These are phyloP conservation scores for Rotaria sp. DNA, from an alignment of 2,888 invertebrate species.

Conservation along the genomic window DNA sequence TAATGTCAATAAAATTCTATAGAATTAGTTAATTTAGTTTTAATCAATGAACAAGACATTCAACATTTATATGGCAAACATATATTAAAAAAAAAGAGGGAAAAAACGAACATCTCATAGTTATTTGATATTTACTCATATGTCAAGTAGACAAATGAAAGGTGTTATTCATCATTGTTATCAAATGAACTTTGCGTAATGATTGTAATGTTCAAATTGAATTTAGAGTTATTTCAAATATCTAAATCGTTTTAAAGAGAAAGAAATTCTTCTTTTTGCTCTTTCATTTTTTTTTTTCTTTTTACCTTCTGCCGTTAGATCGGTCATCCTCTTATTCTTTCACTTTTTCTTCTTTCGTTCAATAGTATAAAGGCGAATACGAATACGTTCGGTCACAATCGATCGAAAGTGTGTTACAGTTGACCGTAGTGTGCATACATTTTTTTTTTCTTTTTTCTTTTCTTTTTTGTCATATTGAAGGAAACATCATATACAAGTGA, in stretches of 20 bases:
- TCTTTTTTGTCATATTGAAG: background rate
- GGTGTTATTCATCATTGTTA: background rate
- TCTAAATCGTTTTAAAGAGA: background rate
- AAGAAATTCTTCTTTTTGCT: background rate
- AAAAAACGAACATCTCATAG: background rate
- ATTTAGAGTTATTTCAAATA: background rate
- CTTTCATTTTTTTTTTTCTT: background rate
- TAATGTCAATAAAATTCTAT: background rate
- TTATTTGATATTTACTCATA: background rate
- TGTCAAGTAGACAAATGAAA: background rate
- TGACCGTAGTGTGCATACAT: background rate
- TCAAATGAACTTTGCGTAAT: slow-evolving; percentile 20
- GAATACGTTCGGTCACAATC: background rate
- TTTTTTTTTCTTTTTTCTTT: background rate
- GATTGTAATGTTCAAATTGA: background rate
- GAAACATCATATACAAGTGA: background rate
- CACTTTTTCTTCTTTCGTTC: background rate
- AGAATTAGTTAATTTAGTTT: background rate
- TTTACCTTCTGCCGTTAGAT: background rate
- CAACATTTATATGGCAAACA: background rate
- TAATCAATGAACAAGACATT: background rate
- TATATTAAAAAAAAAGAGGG: background rate
- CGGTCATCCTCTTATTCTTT: background rate
- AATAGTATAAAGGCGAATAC: background rate
- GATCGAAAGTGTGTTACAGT: background rate